Base-by-base conservation (phyloP, 2,113 vertebrate species). In the Indicator maculatus region DNA sequence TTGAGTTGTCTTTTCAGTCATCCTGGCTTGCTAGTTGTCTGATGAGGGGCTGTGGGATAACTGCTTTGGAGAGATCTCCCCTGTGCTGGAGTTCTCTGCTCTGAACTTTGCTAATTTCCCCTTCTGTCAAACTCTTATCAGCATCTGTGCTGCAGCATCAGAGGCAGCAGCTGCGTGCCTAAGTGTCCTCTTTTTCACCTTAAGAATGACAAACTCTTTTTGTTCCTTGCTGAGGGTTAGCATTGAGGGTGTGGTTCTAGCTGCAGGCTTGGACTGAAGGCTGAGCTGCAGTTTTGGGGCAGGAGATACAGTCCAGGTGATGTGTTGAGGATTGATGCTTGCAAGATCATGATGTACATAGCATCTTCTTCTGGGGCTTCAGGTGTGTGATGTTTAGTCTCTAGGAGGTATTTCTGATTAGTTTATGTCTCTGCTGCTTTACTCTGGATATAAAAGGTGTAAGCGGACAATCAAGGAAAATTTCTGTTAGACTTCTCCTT, bases 231-330 rank as follows among this genome's bases (percentile, higher is more conserved):
- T 11, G 53, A 28, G 61, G 23, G 14, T 31, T 56, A 21, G 17
- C 11, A 14, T 52, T 18, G 15, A 0, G 0, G 15, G 14, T 19
- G 12, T 0, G 1, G 15, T 16, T 64, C 82, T 58, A 33, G 14
- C 63, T 83, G 33, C 10, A 0, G 3, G 1, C 31, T 12, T 27
- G 39, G 27, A 30, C 59, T 67, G 69, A 55, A 64, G 33, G 26
- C 72, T 59, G 59, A 50, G 26, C 67, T 90, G 47, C n/a, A 16
- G 0, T 13, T 1, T 27, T 39, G 55, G 63, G 56, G 39, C 66
- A 83, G 83, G 59, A 45, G 27, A 15, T 75, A 36, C 3, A 12
- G 28, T 31, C 4, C 3, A 7, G 47, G 41, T 17, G 38, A 53
- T 44, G 8, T 26, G 33, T 23, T 72, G 21, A n/a, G 63, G 44